A percentile compares a stretch with the other conserved stretches of the same genome.
Conservation (phyloP, 37 sponge, comb jelly and placozoan genomes). For the Chondrilla cf. caribensis region DNA sequence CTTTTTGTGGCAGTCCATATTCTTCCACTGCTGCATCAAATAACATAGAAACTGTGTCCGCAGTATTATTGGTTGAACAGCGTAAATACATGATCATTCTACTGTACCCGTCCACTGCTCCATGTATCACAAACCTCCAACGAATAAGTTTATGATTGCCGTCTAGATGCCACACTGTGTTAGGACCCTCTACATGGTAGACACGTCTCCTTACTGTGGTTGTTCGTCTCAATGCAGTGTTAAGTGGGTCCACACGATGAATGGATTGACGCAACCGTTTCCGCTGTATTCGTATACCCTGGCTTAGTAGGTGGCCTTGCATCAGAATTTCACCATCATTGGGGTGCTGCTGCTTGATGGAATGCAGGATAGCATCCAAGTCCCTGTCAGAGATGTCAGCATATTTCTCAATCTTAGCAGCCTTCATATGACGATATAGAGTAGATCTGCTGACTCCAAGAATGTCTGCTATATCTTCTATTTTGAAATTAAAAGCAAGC, state of each 20-base stretch:
- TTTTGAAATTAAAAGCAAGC: slow-evolving; percentile 13
- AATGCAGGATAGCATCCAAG: neutral
- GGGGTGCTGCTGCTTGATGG: slow-evolving; percentile 21
- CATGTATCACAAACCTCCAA: slow-evolving; percentile 51
- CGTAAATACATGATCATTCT: slow-evolving; percentile 24
- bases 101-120: slow-evolving; percentile 23
- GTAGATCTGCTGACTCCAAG: slow-evolving; percentile 21
- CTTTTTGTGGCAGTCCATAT: slow-evolving; percentile 35
- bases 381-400: slow-evolving; percentile 16
- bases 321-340: slow-evolving; percentile 29
- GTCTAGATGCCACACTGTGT: slow-evolving; percentile 55
- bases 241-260: slow-evolving; percentile 39
- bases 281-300: slow-evolving; percentile 21
- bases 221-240: slow-evolving; percentile 17
- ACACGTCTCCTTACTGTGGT: slow-evolving; percentile 35
- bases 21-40: slow-evolving; percentile 13
- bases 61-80: slow-evolving; percentile 27
- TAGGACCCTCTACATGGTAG: slow-evolving; percentile 42
- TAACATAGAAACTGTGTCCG: slow-evolving; percentile 2
- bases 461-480: slow-evolving; percentile 12
- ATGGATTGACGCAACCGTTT: slow-evolving; percentile 29
- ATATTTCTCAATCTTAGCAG: slow-evolving; percentile 19
- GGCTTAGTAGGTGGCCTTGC: slow-evolving; percentile 19
- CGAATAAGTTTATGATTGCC: slow-evolving; percentile 55
- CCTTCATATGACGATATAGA: slow-evolving; percentile 2